Evolutionary conservation across 2,113 vertebrate genomes (phyloP), one percentile per base, ranked within the genome.

Genomic region (Clarias macrocephalus): DNA sequence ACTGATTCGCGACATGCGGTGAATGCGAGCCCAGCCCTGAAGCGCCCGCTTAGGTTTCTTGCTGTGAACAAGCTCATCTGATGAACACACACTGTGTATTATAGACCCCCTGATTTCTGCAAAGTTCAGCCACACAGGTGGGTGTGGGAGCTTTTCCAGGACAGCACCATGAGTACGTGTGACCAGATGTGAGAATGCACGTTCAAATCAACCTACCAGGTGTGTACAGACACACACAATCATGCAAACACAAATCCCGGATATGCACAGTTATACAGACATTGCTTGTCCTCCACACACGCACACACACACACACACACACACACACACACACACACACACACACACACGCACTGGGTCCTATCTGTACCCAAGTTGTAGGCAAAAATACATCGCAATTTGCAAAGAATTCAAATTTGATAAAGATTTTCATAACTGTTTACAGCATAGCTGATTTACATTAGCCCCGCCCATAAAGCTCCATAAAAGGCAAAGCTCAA

Each of bases 61-160:
- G 75, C 63, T 82, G 88, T 82, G 88, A 90, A 90, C 85, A 84
- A 72, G 70, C 85, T 91, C 87, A 91, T 91, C 87, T 82, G 60
- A 77, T 87, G 85, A 87, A 82, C 83, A 81, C 83, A 80, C 79
- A 68, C 76, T 37, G 85, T 80, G 80, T 75, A 80, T 81, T 90
- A 83, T 82, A 62, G 76, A 76, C 83, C 73, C 59, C 86, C 66
- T 82, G 87, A 88, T 77, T 85, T 81, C 85, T 87, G 80, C 88
- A 87, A 87, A 84, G 87, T 86, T 88, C 57, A n/a, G 52, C 48
- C 62, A 65, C 86, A 82, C 75, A 87, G 88, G 82, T 79, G 66
- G 84, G 68, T 82, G 89, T 81, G 28, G 68, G 83, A 85, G 81
- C 57, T 62, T 82, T 79, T 88, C 68, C 28, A 70, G 42, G 76